A percentile compares a stretch with the other conserved stretches of the same genome.
These are phyloP conservation scores for Nautilus pompilius DNA, from an alignment of 1,140 invertebrate genomes.

Conservation along the genomic window DNA sequence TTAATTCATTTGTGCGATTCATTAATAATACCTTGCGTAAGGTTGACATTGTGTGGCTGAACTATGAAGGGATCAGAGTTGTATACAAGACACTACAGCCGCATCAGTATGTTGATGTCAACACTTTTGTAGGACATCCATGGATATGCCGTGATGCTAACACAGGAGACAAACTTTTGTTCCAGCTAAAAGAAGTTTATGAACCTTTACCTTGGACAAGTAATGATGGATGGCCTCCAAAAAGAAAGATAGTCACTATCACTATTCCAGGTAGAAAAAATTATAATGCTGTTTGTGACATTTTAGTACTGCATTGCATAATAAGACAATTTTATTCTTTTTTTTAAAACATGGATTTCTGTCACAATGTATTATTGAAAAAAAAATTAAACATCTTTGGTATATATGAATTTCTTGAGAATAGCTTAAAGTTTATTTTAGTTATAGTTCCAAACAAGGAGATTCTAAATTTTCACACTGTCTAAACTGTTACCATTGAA, in stretches of 20 bases:
- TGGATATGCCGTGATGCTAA: conserved; percentile 69
- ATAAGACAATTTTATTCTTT: too few relatives aligned
- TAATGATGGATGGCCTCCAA: conserved; percentile 18
- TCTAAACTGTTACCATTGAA: too few relatives aligned
- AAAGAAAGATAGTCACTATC: conserved; percentile 26
- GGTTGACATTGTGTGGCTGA: conserved; percentile 72
- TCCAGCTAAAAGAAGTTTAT: conserved; percentile 25
- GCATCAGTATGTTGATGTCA: conserved; percentile 62
- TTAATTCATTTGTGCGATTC: conserved; percentile 65
- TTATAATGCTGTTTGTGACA: too few relatives aligned
- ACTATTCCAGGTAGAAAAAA: conserved; percentile 28
- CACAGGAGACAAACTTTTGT: conserved; percentile 61
- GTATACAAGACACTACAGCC: conserved; percentile 60
- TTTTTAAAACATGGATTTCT: too few relatives aligned
- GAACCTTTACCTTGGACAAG: conserved; percentile 21
- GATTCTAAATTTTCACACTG: too few relatives aligned
- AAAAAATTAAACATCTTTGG: too few relatives aligned
- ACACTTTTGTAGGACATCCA: conserved; percentile 70
- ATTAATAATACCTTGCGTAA: conserved; percentile 64
- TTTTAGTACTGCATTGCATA: too few relatives aligned
- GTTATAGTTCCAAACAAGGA: too few relatives aligned
- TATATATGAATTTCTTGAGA: too few relatives aligned
- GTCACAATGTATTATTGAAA: too few relatives aligned
- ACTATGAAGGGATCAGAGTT: conserved; percentile 64
- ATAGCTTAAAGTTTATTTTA: too few relatives aligned